phyloP scores from a whole-genome alignment of 2,113 vertebrate species.

The Ceuthmochares aereus region DNA sequence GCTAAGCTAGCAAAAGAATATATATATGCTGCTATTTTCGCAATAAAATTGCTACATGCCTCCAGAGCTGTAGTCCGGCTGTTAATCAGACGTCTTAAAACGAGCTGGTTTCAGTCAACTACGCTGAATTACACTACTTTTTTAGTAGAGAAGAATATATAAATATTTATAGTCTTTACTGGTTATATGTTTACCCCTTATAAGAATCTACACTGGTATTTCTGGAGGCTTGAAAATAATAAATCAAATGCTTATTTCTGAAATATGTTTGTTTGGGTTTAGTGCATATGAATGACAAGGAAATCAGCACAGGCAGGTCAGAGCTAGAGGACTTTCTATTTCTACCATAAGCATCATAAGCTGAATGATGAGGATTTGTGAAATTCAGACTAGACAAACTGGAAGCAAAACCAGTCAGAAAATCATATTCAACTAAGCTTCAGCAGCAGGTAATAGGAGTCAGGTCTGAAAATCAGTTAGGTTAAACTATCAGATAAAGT shows the following conservation, averaged over 20 bases:
- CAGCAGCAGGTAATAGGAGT: neutral
- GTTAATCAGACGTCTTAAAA: no score
- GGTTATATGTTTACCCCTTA: neutral
- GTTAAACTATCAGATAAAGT: neutral
- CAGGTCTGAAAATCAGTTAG: neutral
- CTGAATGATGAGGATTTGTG: neutral
- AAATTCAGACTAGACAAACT: neutral
- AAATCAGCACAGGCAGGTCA: neutral
- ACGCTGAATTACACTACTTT: neutral
- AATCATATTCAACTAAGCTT: neutral
- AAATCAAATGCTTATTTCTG: neutral
- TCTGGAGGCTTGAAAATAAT: neutral
- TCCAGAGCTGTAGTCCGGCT: no score
- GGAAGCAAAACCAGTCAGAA: neutral
- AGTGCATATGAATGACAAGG: neutral
- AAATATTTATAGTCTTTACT: neutral
- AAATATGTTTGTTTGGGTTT: neutral
- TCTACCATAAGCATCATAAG: neutral
- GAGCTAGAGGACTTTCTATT: neutral
- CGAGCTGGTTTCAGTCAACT: no score
- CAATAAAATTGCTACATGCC: no score
- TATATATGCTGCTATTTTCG: no score
- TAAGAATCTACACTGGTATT: neutral
- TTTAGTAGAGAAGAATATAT: neutral
- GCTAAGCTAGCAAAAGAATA: no score